Conservation (phyloP, 2,797 vertebrate species). For the Amniataba percoides region DNA sequence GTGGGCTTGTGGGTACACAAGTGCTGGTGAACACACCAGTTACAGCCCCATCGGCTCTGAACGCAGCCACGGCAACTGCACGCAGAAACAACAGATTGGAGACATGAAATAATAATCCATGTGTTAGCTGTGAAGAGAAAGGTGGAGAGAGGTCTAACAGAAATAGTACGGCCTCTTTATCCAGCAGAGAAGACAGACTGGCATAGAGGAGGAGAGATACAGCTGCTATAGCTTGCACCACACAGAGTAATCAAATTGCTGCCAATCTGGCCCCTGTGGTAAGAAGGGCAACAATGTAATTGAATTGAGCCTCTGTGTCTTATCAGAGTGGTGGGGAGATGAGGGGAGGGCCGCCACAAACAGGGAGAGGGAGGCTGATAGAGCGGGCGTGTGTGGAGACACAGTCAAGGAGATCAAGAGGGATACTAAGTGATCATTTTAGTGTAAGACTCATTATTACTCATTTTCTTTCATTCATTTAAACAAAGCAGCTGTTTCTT, state of each 20-base stretch:
- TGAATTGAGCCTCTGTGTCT: constrained; percentile 31
- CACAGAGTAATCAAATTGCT: constrained; percentile 37
- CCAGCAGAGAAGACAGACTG: neutral
- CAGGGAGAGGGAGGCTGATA: neutral
- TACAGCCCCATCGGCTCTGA: constrained; percentile 94
- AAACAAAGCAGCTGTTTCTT: neutral
- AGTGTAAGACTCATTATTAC: neutral
- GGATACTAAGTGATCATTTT: neutral
- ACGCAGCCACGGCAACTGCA: constrained; percentile 94
- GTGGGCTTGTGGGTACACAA: constrained; percentile 91
- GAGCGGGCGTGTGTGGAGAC: neutral
- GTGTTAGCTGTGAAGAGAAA: neutral
- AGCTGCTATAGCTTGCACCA: neutral
- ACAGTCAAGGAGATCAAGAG: neutral
- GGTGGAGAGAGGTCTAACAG: neutral
- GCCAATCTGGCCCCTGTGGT: constrained; percentile 33
- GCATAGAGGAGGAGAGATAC: neutral
- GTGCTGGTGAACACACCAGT: constrained; percentile 97
- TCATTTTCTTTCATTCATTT: neutral
- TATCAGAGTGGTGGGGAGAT: constrained; percentile 15
- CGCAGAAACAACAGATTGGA: constrained; percentile 25
- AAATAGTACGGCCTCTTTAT: neutral
- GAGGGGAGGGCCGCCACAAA: neutral
- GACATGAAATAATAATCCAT: neutral
- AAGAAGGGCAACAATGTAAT: constrained; percentile 47